Percentiles rank a stretch among this genome's conserved stretches.
Conservation (phyloP, 2,888 invertebrate genomes). For the Halictus quadricinctus region DNA sequence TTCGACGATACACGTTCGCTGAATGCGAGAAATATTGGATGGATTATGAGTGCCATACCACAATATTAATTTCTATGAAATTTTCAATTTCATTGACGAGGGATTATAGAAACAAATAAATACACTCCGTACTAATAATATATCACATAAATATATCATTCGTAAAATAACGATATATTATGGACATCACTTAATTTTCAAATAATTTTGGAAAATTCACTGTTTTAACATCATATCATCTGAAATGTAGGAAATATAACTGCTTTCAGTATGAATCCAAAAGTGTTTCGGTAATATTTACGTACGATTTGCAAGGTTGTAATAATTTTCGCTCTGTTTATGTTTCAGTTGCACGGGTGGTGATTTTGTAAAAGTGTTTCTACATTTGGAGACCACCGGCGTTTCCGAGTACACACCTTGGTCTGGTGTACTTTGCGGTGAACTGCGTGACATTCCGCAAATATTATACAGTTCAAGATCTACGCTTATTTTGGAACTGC, state of each 20-base stretch:
- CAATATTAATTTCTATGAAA: background rate
- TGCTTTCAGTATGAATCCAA: background rate
- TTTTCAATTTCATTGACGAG: background rate
- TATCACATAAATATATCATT: background rate
- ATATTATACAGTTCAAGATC: constrained; percentile 90
- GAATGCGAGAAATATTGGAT: background rate
- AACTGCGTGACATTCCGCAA: constrained; percentile 87
- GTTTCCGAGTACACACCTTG: constrained; percentile 91
- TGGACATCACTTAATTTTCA: background rate
- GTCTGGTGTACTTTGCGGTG: constrained; percentile 89
- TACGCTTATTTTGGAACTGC: constrained; percentile 90
- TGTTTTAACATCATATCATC: too few species aligned
- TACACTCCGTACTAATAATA: background rate
- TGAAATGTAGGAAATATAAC: too few species aligned
- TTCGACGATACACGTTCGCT: background rate
- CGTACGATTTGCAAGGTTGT: background rate
- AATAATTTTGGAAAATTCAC: background rate
- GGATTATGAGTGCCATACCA: background rate
- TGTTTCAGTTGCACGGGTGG: constrained; percentile 89
- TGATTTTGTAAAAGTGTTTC: constrained; percentile 91
- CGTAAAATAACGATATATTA: background rate
- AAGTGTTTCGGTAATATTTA: too few species aligned
- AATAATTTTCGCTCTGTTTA: constrained; percentile 56
- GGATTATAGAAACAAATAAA: background rate
- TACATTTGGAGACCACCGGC: constrained; percentile 88